Evolutionary conservation across 1,140 invertebrate species (phyloP).

Genomic region (Wiebesia pumilae): DNA sequence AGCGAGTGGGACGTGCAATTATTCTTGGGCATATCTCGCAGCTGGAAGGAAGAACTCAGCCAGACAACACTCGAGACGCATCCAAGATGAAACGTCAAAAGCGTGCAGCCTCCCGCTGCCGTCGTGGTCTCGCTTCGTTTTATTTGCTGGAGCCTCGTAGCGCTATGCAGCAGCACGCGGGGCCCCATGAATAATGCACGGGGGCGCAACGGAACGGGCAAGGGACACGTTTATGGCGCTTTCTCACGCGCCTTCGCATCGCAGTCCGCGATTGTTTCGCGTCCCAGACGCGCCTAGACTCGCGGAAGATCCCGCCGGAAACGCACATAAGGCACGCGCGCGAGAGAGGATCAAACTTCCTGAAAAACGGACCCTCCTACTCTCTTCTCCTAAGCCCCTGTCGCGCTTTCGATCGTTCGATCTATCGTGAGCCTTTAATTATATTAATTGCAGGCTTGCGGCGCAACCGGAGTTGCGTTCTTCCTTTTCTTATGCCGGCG

Average conservation of each 20-base stretch:
- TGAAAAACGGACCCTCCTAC: constrained; percentile 30
- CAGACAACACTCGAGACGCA: background rate
- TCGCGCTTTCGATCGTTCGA: background rate
- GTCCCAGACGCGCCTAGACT: constrained; percentile 11
- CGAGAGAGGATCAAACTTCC: constrained; percentile 34
- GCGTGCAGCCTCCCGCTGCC: background rate
- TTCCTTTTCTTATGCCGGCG: background rate
- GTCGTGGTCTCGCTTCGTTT: background rate
- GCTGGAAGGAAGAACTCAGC: background rate
- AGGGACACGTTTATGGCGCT: constrained; percentile 47
- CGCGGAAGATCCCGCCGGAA: too few species aligned
- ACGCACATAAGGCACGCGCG: constrained; percentile 48
- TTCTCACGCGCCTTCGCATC: constrained; percentile 36
- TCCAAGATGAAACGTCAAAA: constrained; percentile 1
- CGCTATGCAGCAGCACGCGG: background rate
- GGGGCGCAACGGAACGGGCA: background rate
- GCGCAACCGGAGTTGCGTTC: too few species aligned
- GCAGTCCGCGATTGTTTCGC: background rate
- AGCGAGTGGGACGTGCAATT: background rate
- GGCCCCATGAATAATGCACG: constrained; percentile 33
- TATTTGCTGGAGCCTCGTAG: background rate
- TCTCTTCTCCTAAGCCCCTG: background rate
- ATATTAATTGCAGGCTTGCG: constrained; percentile 40
- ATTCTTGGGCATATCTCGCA: constrained; percentile 28
- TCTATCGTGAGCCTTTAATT: constrained; percentile 21